Base-by-base conservation (phyloP, 2,888 invertebrate species). In the Phrixothrix hirtus region DNA sequence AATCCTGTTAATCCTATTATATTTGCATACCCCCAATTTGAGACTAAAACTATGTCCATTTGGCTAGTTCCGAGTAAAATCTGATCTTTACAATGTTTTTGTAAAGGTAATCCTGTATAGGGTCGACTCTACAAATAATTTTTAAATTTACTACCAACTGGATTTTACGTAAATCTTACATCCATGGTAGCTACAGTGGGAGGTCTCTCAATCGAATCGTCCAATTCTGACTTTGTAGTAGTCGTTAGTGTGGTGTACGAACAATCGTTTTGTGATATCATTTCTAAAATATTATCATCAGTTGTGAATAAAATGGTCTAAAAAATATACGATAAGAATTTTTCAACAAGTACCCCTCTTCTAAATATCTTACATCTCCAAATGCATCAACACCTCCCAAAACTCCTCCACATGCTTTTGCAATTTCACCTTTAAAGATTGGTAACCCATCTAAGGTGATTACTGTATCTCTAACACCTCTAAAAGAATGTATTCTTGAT, bases 271-370 rank as follows among this genome's bases (percentile, higher is more conserved):
- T 75, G 69, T 4, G 79, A 77, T 47, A 82, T 84, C 29, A 76
- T 71, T 67, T 86, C 89, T 21, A 92, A 76, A 44, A 91, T 89
- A 11, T 74, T 71, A 25, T 90, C 84, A 62, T 89, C 86, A 57
- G 86, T 88, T 13, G 92, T 92, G 72, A 92, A 92, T 45, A 92
- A 78, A 57, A 92, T 91, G 5, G 91, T 92, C 92, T 92, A 78
- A 16, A 80, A 57, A 59, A 27, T 38, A 29, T n/a, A n/a, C n/a
- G n/a, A n/a, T n/a, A n/a, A n/a, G n/a, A n/a, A n/a, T n/a, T n/a
- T n/a, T n/a, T n/a, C n/a, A n/a, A n/a, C n/a, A n/a, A n/a, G n/a
- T n/a, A n/a, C n/a, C n/a, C n/a, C n/a, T n/a, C n/a, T n/a, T n/a
- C n/a, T n/a, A n/a, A n/a, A n/a, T n/a, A n/a, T n/a, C 81, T 78